Base-by-base conservation (phyloP, 92 coral and sea anemone genomes). In the Bergia puertoricense region DNA sequence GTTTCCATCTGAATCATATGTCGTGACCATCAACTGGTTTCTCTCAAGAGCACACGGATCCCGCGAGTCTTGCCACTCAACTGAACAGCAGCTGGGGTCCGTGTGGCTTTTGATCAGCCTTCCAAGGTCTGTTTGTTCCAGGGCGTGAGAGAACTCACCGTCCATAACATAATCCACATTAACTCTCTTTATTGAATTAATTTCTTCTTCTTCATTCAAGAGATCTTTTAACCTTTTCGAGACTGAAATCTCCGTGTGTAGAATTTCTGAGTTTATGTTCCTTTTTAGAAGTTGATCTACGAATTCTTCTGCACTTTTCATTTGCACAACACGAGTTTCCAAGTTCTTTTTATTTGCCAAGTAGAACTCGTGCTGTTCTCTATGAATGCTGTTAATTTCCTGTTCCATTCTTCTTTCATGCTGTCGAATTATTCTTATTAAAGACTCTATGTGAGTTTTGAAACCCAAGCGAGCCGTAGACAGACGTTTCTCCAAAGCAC, bases 1-100 rank as follows among this genome's bases (percentile, higher is more conserved):
- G 56, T 89, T 92, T 30, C 94, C 90, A 88, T 91, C 96, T 86
- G 98, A 95, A 73, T 93, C 96, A 77, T 84, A 90, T 88, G 96
- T 95, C 14, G 89, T 79, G 40, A 95, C 95, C 79, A 56, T 86
- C 86, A 95, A 88, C 50, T 91, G 86, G 68, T 91, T 88, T 89
- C 98, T 88, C 74, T 95, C 98, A 1, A 95, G 93, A 5, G 93
- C 89, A 48, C 94, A 90, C 11, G 88, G 81, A 48, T 68, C 86
- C 23, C 79, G 88, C 87, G 86, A 45, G 40, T 81, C 85, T 69
- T 89, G 85, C 73, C 90, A 91, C 56, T 92, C 94, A 42, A 90
- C 85, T 20, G 74, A 50, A 51, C 85, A 85, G 66, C 85, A 65
- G 8, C 43, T 79, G 42, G 98, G 96, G 74, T 95, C 98, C 22